Evolutionary conservation across 2,797 vertebrate species (phyloP), one percentile per base, ranked within the genome.

Genomic region (Tokudaia tokunoshimensis): DNA sequence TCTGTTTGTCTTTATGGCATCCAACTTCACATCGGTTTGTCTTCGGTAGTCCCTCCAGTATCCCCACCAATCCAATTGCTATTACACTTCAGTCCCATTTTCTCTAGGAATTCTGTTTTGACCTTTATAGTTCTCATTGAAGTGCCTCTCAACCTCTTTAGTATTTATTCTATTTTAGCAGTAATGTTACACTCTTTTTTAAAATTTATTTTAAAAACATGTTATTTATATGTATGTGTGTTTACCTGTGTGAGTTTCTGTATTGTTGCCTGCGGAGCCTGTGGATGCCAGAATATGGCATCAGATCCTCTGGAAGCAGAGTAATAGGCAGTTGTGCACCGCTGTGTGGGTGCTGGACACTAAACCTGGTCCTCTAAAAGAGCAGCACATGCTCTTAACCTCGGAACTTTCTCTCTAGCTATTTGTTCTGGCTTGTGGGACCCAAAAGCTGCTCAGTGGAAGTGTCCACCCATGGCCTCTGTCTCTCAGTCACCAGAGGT

Each of bases 71-170:
- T 92, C 47, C 67, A 31, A 65, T 44, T 19, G 4, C 0, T 88
- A 0, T 37, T 55, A 41, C 44, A 57, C 80, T 88, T n/a, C n/a
- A 31, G 44, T 82, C 87, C 37, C 37, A 61, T 44, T 84, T 65
- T 92, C 72, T 84, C 44, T 9, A 44, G 34, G 61, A 88, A 59
- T 85, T 94, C 63, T 63, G 41, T 26, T 97, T 79, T 31, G 44
- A 20, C 24, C 20, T 8, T 67, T 78, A 24, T 12, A 79, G 29
- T 52, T 24, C 3, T 34, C 3, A 0, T 17, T 24, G 29, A 89
- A 29, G n/a, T 50, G 8, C 79, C 47, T 70, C 55, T 78, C 14
- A 81, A 29, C 47, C 26, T 85, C 22, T 57, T 90, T 29, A 81
- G 22, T 87, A 4, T 37, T 31, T 72, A 2, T 72, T 15, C 72